Base-by-base conservation (phyloP, 2,113 vertebrate genomes). In the Elanoides forficatus region DNA sequence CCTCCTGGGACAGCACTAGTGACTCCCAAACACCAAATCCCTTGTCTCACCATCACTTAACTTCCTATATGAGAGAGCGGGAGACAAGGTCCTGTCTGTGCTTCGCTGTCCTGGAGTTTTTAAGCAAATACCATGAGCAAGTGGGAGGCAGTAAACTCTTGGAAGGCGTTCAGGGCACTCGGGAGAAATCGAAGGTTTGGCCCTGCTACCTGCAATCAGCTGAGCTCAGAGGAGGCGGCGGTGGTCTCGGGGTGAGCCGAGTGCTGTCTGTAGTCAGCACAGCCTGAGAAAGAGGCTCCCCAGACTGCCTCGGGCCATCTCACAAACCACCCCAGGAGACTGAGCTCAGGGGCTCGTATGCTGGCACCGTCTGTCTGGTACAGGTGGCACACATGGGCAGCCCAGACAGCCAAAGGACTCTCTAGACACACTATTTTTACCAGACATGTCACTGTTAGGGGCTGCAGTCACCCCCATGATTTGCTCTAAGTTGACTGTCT, bases 331-430 rank as follows among this genome's bases (percentile, higher is more conserved):
- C 19, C 30, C 50, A 74, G 48, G 30, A 86, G 59, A 78, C 26
- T n/a, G 34, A 38, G 68, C 50, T 78, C 48, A 70, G 40, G 8
- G 11, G 9, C 19, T 60, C 0, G 0, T 5, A 1, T 67, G 38
- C 56, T 84, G 26, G 40, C 25, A 73, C 27, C 43, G 36, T 32
- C 26, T 81, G 15, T 29, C 53, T 87, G 29, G 38, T 26, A 43
- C 29, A 12, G 11, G 11, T 58, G 34, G 36, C 15, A 1, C 20
- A 34, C 0, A 3, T 85, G 55, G 36, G 50, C 71, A 91, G 47
- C 34, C 58, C 32, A 55, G 16, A 29, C 2, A 63, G 53, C 62
- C 80, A 36, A 67, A 71, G 27, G 18, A 22, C 25, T 58, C 45
- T 56, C 43, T 16, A 65, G 29, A 30, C 34, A 72, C 5, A 7